Base-by-base conservation (phyloP, 2,888 invertebrate species). In the Mythimna albipuncta region DNA sequence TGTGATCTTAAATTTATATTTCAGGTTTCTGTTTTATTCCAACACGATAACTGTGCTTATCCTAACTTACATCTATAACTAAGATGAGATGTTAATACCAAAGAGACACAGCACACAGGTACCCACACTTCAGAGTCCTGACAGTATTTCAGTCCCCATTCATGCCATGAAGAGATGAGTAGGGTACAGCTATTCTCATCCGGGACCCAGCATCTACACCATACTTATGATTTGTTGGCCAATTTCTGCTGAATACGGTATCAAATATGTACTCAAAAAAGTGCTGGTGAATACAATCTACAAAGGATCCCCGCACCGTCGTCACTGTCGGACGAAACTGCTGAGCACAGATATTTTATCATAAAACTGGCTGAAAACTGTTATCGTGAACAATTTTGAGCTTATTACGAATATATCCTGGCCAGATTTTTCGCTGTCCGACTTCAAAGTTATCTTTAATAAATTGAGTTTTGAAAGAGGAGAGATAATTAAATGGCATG, bases 261-360 rank as follows among this genome's bases (percentile, higher is more conserved):
- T 69, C n/a, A 64, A 64, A 67, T 52, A 57, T 57, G 63, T 58
- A 54, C 70, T 62, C 11, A 61, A 63, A 74, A 80, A 82, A 71
- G 57, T 64, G 35, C 54, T 54, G 59, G 65, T 64, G 52, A 64
- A 64, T 64, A 67, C 57, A 73, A 79, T 83, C 71, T 72, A 71
- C 70, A 74, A 83, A 79, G 77, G 75, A 74, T 72, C 58, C 64
- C 38, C 58, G 21, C 77, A 85, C 85, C 85, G 75, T 84, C 84
- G 71, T 85, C 85, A 85, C 70, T 35, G 84, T 85, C 84, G 1
- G 69, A 35, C 35, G 61, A 73, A 81, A 69, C 68, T 75, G 63
- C 75, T 81, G 72, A 68, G 41, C 64, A 32, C 70, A 66, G 77
- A 82, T 82, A 85, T 79, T 75, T 69, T 82, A 69, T 82, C 69